phyloP scores from a whole-genome alignment of 2,888 invertebrate genomes.

The Danaus chrysippus region DNA sequence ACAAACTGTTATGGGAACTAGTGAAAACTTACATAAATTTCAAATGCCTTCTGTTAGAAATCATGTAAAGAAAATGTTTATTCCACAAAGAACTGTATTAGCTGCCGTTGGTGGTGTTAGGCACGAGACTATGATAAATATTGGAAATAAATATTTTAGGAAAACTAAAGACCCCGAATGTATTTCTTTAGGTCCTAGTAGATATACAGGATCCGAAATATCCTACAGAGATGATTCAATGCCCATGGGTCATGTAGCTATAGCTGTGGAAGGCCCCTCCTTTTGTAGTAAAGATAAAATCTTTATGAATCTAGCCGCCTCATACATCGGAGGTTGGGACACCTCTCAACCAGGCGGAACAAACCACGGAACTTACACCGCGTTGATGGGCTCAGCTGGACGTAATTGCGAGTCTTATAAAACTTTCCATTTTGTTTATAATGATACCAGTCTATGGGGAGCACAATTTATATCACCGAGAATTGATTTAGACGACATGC shows the following conservation, averaged over 20 bases:
- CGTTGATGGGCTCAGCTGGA: constrained; percentile 82
- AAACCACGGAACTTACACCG: constrained; percentile 89
- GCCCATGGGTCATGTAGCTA: constrained; percentile 92
- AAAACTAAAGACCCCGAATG: constrained; percentile 79
- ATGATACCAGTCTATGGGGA: constrained; percentile 98
- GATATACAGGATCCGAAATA: constrained; percentile 94
- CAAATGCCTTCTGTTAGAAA: constrained; percentile 83
- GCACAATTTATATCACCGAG: constrained; percentile 89
- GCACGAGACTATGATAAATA: constrained; percentile 87
- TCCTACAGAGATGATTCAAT: constrained; percentile 92
- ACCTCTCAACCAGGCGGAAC: constrained; percentile 91
- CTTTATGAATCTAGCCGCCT: constrained; percentile 95
- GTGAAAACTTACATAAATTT: constrained; percentile 80
- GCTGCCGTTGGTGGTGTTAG: constrained; percentile 95
- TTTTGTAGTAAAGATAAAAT: constrained; percentile 95
- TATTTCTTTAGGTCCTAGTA: constrained; percentile 68
- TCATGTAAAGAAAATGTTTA: constrained; percentile 91
- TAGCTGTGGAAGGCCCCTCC: constrained; percentile 95
- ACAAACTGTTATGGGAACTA: constrained; percentile 79
- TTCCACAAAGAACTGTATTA: constrained; percentile 92
- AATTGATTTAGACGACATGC: constrained; percentile 83
- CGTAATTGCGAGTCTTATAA: constrained; percentile 93
- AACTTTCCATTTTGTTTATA: constrained; percentile 97
- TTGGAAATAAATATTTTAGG: constrained; percentile 86
- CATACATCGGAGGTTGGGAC: constrained; percentile 94